phyloP scores from a whole-genome alignment of 2,888 invertebrate species.

The Zaprionus obscuricornis region DNA sequence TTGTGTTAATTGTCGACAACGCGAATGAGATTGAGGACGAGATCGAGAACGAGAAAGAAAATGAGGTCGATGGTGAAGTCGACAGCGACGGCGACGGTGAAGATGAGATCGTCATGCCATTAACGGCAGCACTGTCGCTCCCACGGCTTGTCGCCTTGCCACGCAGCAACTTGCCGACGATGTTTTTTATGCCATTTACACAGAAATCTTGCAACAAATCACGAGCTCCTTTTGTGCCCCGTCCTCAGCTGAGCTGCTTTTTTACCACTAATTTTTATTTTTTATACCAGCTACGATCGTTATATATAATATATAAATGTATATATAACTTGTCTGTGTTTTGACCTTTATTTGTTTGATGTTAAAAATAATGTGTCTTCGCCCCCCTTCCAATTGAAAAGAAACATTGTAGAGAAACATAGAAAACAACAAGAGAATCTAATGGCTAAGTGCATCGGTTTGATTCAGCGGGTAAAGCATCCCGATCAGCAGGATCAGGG shows the following conservation, averaged over 20 bases:
- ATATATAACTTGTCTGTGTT: conserved; percentile 37
- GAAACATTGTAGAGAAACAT: background rate
- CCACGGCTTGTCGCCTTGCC: conserved; percentile 62
- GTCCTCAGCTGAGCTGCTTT: conserved; percentile 34
- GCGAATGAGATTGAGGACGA: conserved; percentile 16
- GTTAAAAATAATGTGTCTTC: conserved; percentile 56
- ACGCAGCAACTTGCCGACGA: conserved; percentile 12
- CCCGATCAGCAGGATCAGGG: conserved; percentile 6
- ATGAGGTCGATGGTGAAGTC: conserved; percentile 34
- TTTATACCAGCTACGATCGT: conserved; percentile 7
- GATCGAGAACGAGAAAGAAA: conserved; percentile 3
- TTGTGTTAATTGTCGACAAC: conserved; percentile 68
- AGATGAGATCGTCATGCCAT: conserved; percentile 52
- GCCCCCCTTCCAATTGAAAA: conserved; percentile 15
- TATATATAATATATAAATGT: conserved; percentile 10
- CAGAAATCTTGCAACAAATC: conserved; percentile 77
- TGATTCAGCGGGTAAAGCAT: conserved; percentile 43
- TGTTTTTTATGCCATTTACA: conserved; percentile 73
- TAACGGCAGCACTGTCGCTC: conserved; percentile 60
- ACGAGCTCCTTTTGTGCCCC: conserved; percentile 63
- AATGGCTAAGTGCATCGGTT: conserved; percentile 54
- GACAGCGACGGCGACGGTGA: conserved; percentile 4
- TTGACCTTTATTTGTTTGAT: conserved; percentile 75
- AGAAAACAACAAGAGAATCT: conserved; percentile 13
- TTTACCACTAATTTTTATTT: conserved; percentile 54